Percentiles rank a stretch among this genome's conserved stretches.
phyloP scores from a whole-genome alignment of 37 sponge, comb jelly and placozoan species.

The Haliclona indistincta region DNA sequence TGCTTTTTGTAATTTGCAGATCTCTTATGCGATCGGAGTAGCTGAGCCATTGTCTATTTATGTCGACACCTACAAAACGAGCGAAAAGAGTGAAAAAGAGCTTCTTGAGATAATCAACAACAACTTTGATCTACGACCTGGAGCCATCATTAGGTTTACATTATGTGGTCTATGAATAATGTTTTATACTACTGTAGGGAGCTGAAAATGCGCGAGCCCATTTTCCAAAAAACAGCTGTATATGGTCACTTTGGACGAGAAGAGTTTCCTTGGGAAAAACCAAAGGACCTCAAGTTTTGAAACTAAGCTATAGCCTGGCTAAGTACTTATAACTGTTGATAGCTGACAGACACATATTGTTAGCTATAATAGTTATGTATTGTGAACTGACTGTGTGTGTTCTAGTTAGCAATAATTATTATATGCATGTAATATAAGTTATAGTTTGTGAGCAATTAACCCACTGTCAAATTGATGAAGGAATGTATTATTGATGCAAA shows the following conservation, averaged over 20 bases:
- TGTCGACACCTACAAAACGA: conserved; percentile 79
- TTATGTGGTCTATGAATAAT: background rate
- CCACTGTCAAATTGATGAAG: too few species aligned
- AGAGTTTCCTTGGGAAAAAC: conserved; percentile 83
- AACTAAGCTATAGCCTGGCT: too few species aligned
- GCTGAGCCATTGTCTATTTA: conserved; percentile 84
- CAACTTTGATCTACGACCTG: conserved; percentile 94
- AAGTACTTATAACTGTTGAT: too few species aligned
- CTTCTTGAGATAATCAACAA: conserved; percentile 71
- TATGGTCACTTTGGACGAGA: conserved; percentile 90
- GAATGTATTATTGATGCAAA: too few species aligned
- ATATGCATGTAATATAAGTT: too few species aligned
- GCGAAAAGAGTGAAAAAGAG: conserved; percentile 52
- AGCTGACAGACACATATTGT: too few species aligned
- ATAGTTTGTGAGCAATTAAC: too few species aligned
- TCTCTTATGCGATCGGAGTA: conserved; percentile 90
- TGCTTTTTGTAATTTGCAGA: conserved; percentile 25
- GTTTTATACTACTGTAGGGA: conserved; percentile 40
- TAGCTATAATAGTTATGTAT: too few species aligned
- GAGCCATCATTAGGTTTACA: conserved; percentile 73
- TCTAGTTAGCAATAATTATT: too few species aligned
- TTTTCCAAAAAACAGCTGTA: conserved; percentile 76
- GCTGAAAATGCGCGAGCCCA: conserved; percentile 62
- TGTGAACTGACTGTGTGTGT: too few species aligned
- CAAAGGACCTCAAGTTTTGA: conserved; percentile 32